Percentiles rank a stretch among this genome's conserved stretches.
These are phyloP conservation scores for Manis javanica DNA, from an alignment of 2,797 vertebrate species.

Conservation along the genomic window DNA sequence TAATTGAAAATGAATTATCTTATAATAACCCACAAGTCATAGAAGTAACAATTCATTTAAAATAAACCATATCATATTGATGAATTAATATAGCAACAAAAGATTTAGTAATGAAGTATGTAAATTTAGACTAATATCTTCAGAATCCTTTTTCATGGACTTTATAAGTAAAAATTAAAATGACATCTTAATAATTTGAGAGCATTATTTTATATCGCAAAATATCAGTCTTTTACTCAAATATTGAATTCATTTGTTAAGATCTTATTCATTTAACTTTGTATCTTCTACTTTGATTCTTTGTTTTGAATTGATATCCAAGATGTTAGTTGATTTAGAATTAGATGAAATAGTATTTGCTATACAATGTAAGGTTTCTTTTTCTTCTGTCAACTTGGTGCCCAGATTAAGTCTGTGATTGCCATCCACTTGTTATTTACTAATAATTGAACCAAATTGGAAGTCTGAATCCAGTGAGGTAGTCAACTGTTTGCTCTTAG, in stretches of 20 bases:
- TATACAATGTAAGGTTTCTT: neutral
- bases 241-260: conserved; percentile 55
- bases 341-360: neutral
- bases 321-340: conserved; percentile 41
- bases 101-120: neutral
- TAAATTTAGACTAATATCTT: conserved; percentile 14
- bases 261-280: neutral
- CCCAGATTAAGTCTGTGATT: neutral
- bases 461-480: neutral
- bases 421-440: neutral
- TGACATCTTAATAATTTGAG: neutral
- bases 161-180: conserved; percentile 28
- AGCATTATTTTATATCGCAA: neutral
- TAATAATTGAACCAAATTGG: neutral
- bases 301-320: conserved; percentile 14
- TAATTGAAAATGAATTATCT: conserved; percentile 40
- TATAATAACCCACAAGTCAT: neutral
- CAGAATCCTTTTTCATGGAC: neutral
- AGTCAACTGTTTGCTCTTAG: neutral
- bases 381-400: neutral
- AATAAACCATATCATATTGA: neutral
- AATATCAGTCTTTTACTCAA: neutral
- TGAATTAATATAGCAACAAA: conserved; percentile 41
- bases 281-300: conserved; percentile 21
- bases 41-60: conserved; percentile 44